Evolutionary conservation across 2,888 invertebrate species (phyloP), one percentile per base, ranked within the genome.

Genomic region (Hypolimnas misippus): DNA sequence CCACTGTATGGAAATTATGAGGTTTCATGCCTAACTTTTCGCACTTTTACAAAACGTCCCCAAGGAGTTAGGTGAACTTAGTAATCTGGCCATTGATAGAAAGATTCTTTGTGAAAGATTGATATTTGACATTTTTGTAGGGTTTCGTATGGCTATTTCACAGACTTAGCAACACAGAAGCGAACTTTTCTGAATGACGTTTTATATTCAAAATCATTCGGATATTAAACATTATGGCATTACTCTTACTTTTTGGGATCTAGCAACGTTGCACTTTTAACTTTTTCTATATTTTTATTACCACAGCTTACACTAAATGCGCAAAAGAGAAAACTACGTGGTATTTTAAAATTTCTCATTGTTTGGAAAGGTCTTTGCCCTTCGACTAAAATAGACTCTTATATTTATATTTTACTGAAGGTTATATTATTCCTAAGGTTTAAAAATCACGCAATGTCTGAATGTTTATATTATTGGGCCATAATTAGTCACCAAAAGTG

Each of bases 21-120:
- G 59, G 67, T 60, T 67, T 61, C 33, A 57, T 50, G 57, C 35
- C 61, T 58, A 63, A 63, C 63, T 63, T 68, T 65, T 69, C 61
- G 63, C 65, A 69, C 59, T 65, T 65, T 35, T 29, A 33, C 50
- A 57, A 63, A 62, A 58, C 58, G 63, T 62, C 67, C 62, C 65
- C 62, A 55, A 67, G 63, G 65, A 67, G 29, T 54, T 59, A 60
- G 19, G 21, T 54, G 63, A 69, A 65, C 63, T 67, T 67, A 57
- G 65, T 65, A 64, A 69, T 67, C 54, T 65, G 62, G 62, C 60
- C 55, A 58, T 67, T 59, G 63, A 65, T 54, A 21, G 51, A 16
- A 58, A 65, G 49, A 35, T 35, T 54, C 40, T 63, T 51, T 33
- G 33, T 54, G 10, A 21, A 50, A 14, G 40, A 54, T 63, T 38